Base-by-base conservation (phyloP, 2,888 invertebrate species). In the Crocallis elinguaria region DNA sequence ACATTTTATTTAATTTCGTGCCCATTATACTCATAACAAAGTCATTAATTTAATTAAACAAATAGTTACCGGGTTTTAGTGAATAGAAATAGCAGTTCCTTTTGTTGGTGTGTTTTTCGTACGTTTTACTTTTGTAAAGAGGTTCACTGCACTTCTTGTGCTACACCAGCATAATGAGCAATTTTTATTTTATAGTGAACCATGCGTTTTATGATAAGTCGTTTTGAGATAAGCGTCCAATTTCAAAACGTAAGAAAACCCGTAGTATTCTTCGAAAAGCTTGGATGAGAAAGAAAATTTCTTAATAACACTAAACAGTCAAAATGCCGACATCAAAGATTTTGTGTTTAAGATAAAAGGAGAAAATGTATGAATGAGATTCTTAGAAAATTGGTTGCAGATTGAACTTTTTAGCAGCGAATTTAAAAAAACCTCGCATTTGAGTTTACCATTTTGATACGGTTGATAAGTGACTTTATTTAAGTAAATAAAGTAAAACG, bases 171-270 rank as follows among this genome's bases (percentile, higher is more conserved):
- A 13, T 56, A 53, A 57, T 58, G 53, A 63, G 48, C 56, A 36
- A 58, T 61, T 45, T 58, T 51, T 57, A 61, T 63, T 59, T 59
- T 50, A 55, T 55, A 54, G 51, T 43, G 37, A 51, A 57, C 52
- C 45, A 53, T 39, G 41, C 49, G 50, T 57, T 64, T 58, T 61
- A 57, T 52, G 59, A 55, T 54, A 42, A 46, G 29, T 38, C 36
- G 33, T 55, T 42, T 29, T 9, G 27, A 54, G 57, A 60, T 63
- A 60, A 57, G 46, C 53, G 48, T 49, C 37, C 50, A 52, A 57
- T 58, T 57, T 54, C 46, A 45, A 50, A 57, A 50, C 32, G 38
- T 48, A 54, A 45, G 39, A 32, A 53, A 49, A 49, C 53, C 51
- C 27, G 43, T 36, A 44, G 41, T 62, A 54, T 46, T 49, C 45